Base-by-base conservation (phyloP, 1,140 invertebrate genomes). In the Neodiprion virginianus region DNA sequence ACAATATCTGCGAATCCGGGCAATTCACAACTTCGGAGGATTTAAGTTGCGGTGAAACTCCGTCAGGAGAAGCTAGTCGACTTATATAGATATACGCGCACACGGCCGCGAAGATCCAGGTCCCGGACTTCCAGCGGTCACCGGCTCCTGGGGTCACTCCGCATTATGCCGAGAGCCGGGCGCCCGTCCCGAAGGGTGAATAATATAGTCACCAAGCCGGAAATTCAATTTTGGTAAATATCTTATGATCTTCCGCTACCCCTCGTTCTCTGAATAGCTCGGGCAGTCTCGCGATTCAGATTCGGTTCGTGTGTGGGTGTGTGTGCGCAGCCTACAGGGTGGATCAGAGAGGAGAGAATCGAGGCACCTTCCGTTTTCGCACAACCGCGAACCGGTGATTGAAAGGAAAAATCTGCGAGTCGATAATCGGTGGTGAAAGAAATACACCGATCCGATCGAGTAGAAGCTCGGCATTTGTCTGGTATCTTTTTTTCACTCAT, bases 161-260 rank as follows among this genome's bases (percentile, higher is more conserved):
- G n/a, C 53, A 61, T 61, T 61, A 61, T 61, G 53, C 53, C 53
- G 53, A 61, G 53, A 61, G 53, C 28, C 28, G 28, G 53, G 4
- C 53, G 53, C 28, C 28, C 28, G 53, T 61, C 53, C 11, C 53
- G 53, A 61, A 61, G 53, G 53, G 53, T 61, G 53, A 61, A 61
- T 61, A 61, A 61, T 61, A 61, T 61, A 61, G 71, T 48, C 47
- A 14, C 73, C 74, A 66, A 70, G 68, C 69, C 73, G 72, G 74
- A 81, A 83, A 82, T 83, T 81, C 82, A 82, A 82, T 83, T 83
- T 81, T 75, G 69, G 73, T 78, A 82, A 83, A 83, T 79, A 81
- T 82, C 79, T 71, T 53, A 76, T 61, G 10, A 50, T 69, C 72
- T 72, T 47, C 28, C 48, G 1, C 12, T 73, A 40, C 47, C 49